Conservation (phyloP, 2,113 vertebrate genomes). For the Romanogobio albipinnatus region DNA sequence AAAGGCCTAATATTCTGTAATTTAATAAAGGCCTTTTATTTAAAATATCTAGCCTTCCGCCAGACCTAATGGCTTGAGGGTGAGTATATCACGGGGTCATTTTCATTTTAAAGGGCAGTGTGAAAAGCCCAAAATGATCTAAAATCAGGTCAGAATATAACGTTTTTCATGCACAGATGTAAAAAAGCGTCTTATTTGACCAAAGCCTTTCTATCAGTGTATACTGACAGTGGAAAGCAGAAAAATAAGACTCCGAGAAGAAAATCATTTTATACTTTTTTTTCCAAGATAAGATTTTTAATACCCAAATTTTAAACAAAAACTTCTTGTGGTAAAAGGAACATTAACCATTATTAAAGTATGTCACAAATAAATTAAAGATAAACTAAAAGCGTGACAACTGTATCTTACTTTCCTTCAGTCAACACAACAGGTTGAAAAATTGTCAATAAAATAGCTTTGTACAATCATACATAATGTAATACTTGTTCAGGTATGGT, state of each 20-base stretch:
- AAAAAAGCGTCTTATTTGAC: too few species aligned
- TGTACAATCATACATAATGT: slow-evolving; percentile 11
- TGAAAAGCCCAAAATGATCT: too few species aligned
- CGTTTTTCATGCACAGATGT: too few species aligned
- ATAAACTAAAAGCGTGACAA: neutral
- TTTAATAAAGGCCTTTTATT: too few species aligned
- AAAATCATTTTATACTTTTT: neutral
- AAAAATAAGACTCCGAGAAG: neutral
- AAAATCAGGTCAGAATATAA: too few species aligned
- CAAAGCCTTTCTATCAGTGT: neutral
- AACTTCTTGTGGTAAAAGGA: neutral
- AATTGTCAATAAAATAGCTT: neutral
- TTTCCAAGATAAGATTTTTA: neutral
- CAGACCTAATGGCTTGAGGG: too few species aligned
- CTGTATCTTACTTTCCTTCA: neutral
- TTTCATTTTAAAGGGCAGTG: too few species aligned
- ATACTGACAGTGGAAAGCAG: neutral
- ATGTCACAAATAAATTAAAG: neutral
- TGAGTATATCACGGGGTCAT: too few species aligned
- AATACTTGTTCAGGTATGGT: neutral
- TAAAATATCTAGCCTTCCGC: too few species aligned
- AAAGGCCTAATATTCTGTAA: too few species aligned
- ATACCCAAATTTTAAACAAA: neutral
- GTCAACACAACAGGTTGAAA: neutral
- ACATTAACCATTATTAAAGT: neutral